Conservation (phyloP, 2,113 vertebrate species). For the Microtus ochrogaster region DNA sequence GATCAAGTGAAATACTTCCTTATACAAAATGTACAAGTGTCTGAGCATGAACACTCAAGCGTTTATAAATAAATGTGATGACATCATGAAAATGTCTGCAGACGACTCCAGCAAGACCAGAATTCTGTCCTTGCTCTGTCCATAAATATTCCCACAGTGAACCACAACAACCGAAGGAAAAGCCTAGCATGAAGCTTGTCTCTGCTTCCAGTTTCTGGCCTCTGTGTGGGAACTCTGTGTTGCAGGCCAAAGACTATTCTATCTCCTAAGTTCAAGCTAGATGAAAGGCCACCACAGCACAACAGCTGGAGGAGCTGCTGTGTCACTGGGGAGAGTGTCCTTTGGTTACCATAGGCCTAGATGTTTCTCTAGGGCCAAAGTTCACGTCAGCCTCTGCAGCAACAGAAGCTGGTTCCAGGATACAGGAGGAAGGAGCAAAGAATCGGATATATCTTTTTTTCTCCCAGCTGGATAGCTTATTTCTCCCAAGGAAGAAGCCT, state of each 20-base stretch:
- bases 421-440: not conserved
- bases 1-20: not conserved
- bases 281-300: rapidly evolving
- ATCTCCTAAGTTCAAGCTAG: not conserved
- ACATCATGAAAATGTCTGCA: not conserved
- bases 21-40: not conserved
- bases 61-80: not conserved
- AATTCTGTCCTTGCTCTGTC: not conserved
- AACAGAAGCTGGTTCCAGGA: not conserved
- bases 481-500: not conserved
- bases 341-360: too few relatives aligned
- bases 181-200: too few relatives aligned
- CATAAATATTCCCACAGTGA: not conserved
- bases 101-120: not conserved
- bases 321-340: not conserved
- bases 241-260: not conserved
- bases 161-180: not conserved
- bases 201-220: not conserved
- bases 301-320: rapidly evolving
- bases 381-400: not conserved
- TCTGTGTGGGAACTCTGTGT: not conserved
- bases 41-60: not conserved
- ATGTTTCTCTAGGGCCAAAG: too few relatives aligned
- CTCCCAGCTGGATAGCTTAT: not conserved
- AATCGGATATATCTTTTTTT: not conserved